Conservation (phyloP, 2,113 vertebrate species). For the Chrysochloris asiatica region DNA sequence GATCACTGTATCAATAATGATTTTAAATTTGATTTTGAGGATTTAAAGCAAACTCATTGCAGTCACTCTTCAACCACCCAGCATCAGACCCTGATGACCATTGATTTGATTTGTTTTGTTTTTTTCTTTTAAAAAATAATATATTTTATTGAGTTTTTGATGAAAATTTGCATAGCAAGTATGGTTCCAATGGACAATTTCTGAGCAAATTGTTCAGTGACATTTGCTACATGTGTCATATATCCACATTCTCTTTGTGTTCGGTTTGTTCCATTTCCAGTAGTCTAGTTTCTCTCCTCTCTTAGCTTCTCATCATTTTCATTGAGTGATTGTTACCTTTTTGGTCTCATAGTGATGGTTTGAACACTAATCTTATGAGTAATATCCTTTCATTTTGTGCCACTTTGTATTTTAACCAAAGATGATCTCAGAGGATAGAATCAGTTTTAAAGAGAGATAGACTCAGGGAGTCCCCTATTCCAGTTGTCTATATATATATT, state of each 20-base stretch:
- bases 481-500: too few relatives aligned
- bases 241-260: neutral
- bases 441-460: too few relatives aligned
- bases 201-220: neutral
- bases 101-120: neutral
- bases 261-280: neutral
- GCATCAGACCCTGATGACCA: neutral
- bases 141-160: neutral
- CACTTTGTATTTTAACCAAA: neutral
- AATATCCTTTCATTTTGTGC: neutral
- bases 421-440: too few relatives aligned
- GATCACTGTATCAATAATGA: neutral
- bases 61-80: neutral
- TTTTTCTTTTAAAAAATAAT: too few relatives aligned
- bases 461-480: too few relatives aligned
- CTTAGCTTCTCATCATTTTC: neutral
- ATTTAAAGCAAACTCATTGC: neutral
- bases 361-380: neutral
- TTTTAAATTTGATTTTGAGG: slow-evolving; percentile 15
- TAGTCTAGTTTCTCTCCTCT: neutral
- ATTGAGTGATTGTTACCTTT: neutral
- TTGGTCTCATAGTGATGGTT: neutral
- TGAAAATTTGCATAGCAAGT: neutral
- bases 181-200: neutral
- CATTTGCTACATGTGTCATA: neutral